Percentiles rank a stretch among this genome's conserved stretches.
phyloP scores from a whole-genome alignment of 2,113 vertebrate species.

The Tursiops truncatus region DNA sequence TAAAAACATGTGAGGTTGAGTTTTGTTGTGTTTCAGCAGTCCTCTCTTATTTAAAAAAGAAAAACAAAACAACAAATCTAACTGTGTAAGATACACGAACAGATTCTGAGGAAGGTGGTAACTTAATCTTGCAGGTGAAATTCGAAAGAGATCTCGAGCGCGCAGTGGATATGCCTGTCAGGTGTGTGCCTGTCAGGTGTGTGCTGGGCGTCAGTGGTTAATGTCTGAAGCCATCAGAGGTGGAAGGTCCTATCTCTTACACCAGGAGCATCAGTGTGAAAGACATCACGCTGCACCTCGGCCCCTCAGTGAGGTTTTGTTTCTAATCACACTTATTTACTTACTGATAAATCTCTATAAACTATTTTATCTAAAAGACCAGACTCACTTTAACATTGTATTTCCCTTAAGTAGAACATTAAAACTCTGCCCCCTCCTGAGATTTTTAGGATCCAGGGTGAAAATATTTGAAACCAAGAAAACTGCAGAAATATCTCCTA shows the following conservation, averaged over 20 bases:
- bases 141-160: neutral
- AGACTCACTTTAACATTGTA: neutral
- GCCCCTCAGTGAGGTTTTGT: neutral
- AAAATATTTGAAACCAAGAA: constrained; percentile 2
- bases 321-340: neutral
- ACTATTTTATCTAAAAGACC: constrained; percentile 33
- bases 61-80: neutral
- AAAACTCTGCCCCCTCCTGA: neutral
- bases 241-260: neutral
- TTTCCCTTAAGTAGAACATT: neutral
- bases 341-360: constrained; percentile 3
- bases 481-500: constrained; percentile 20
- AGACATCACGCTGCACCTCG: neutral
- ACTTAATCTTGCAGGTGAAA: constrained; percentile 14
- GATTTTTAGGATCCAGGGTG: neutral
- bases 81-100: neutral
- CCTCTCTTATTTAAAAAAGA: neutral
- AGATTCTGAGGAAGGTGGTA: neutral
- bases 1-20: neutral
- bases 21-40: neutral
- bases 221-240: neutral
- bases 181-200: neutral
- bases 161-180: neutral
- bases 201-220: neutral
- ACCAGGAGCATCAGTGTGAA: neutral